Evolutionary conservation across 1,140 invertebrate species (phyloP), one percentile per base, ranked within the genome.

Genomic region (Apis dorsata): DNA sequence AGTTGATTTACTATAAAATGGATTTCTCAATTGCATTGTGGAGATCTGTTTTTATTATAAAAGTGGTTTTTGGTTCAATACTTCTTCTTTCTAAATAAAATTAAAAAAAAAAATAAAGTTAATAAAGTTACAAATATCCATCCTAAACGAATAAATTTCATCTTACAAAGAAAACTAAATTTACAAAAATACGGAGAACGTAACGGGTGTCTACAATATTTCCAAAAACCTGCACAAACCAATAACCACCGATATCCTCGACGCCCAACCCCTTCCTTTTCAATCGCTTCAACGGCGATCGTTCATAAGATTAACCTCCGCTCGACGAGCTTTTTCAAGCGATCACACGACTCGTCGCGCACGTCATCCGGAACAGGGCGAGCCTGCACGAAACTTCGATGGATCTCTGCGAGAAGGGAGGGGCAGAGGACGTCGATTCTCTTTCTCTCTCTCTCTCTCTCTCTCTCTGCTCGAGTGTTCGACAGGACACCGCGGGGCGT

Each of bases 401-500:
- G 78, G 79, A 88, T 86, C 86, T 83, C 63, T 62, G 28, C 55
- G 15, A 71, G 84, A 72, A 65, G 80, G 75, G 59, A 55, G 70
- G 79, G 77, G 62, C 51, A 59, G 80, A 60, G 86, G 84, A 77
- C 81, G 79, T 60, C 86, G 65, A 69, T 79, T 79, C 79, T 59
- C 72, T 74, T 71, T 73, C 74, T 55, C 24, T 70, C 49, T 60
- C 55, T 63, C 24, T n/a, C n/a, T 71, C 80, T 83, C 86, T 86
- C 84, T 85, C 84, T 86, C 71, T 69, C 79, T 79, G 84, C 69
- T 72, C 7, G 24, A 71, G 83, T 88, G 87, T 89, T 85, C 76
- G 85, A 89, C 88, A 88, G 79, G 77, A 88, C 71, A 85, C 88
- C 79, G 81, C 81, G 76, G 87, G 85, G 88, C 78, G 80, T 86